phyloP scores from a whole-genome alignment of 2,113 vertebrate species.

The Dasyornis broadbenti region DNA sequence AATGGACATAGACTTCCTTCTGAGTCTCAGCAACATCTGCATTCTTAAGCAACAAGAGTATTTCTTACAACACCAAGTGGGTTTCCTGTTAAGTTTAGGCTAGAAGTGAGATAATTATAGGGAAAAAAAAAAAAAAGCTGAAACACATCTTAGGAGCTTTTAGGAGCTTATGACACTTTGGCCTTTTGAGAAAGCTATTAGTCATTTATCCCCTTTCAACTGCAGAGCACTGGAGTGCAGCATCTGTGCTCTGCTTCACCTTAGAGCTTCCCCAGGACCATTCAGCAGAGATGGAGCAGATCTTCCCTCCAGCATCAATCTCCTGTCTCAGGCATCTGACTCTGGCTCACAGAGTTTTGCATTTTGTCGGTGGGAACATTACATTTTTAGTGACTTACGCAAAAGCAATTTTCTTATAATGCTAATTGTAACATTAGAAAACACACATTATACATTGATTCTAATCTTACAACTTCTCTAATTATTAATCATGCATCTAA shows the following conservation, averaged over 20 bases:
- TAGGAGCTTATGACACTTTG: constrained; percentile 35
- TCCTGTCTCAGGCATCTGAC: neutral
- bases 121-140: constrained; percentile 7
- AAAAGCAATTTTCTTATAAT: neutral
- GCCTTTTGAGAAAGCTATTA: constrained; percentile 15
- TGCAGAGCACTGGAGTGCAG: neutral
- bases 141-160: constrained; percentile 28
- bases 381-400: neutral
- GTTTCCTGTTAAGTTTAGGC: constrained; percentile 26
- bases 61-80: constrained; percentile 37
- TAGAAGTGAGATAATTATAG: constrained; percentile 41
- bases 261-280: neutral
- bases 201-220: constrained; percentile 6
- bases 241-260: neutral
- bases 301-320: neutral
- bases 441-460: neutral
- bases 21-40: constrained; percentile 5
- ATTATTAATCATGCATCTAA: neutral
- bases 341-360: neutral
- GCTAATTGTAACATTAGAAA: neutral
- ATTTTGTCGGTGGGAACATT: neutral
- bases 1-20: neutral
- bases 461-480: neutral
- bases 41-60: constrained; percentile 11
- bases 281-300: neutral